A percentile compares a stretch with the other conserved stretches of the same genome.
Evolutionary conservation across 2,113 vertebrate genomes (phyloP).

Genomic region (Odontophorus gujanensis): DNA sequence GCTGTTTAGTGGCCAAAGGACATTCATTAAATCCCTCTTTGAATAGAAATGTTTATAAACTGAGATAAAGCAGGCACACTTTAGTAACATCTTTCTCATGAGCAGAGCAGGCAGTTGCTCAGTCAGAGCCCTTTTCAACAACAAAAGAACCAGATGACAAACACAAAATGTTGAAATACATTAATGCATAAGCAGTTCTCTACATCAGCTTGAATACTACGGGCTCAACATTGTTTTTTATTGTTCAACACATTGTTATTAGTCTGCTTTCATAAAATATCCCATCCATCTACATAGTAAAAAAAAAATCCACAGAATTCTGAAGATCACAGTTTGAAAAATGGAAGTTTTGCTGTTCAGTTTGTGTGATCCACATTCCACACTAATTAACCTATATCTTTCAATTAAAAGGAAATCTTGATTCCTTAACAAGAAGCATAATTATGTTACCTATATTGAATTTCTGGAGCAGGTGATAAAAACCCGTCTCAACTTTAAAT

Average conservation of each 20-base stretch:
- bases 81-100: background rate
- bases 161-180: background rate
- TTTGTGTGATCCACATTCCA: slow-evolving; percentile 11
- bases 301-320: background rate
- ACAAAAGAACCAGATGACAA: background rate
- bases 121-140: background rate
- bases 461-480: slow-evolving; percentile 8
- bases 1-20: background rate
- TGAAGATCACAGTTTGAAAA: slow-evolving; percentile 2
- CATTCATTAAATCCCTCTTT: background rate
- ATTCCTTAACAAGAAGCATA: slow-evolving; percentile 18
- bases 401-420: background rate
- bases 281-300: background rate
- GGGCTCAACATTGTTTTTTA: background rate
- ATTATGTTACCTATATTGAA: slow-evolving; percentile 16
- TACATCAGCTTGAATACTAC: background rate
- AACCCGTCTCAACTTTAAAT: background rate
- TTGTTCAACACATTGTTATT: background rate
- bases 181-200: background rate
- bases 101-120: background rate
- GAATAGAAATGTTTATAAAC: background rate
- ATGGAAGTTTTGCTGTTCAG: background rate
- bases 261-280: background rate
- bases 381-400: slow-evolving; percentile 40
- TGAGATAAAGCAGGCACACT: background rate